Base-by-base conservation (phyloP, 1,140 invertebrate genomes). In the Plectrocnemia conspersa region DNA sequence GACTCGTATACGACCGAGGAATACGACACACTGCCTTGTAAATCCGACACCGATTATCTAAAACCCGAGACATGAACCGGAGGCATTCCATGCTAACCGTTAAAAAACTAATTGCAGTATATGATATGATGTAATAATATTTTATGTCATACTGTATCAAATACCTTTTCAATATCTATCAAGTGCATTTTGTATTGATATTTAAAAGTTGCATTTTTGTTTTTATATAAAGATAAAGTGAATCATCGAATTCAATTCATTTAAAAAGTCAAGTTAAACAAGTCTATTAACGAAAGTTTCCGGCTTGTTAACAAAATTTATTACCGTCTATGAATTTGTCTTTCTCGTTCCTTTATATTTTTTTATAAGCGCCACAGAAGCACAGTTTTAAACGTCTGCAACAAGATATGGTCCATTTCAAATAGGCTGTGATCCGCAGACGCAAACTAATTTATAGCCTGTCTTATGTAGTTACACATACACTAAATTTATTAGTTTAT, bases 221-320 rank as follows among this genome's bases (percentile, higher is more conserved):
- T 23, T 38, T 23, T 52, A 52, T 23, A 15, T 21, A 38, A 23
- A 10, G 16, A 24, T 9, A 24, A 22, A 6, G n/a, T 44, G 18
- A n/a, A 16, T 5, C 10, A 11, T 5, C 18, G 41, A 3, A 32
- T 32, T n/a, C n/a, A 32, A 32, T 32, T 32, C 29, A 32, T 9
- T 32, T 9, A 9, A 32, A 32, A 32, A 32, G 9, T 9, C 29
- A 9, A 9, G 9, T 9, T n/a, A 32, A 46, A 22, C 32, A 32
- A 29, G 16, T n/a, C 18, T 22, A 38, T 40, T 18, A 52, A 52
- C 41, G 19, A 21, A 52, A 38, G 29, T 59, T 59, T 59, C 46
- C 52, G 46, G 33, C 49, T 54, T 46, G 57, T 59, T 59, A 59
- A 54, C 50, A 54, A 50, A 48, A 58, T 54, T 59, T 53, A 50